Conservation (phyloP, 2,797 vertebrate species). For the Balearica regulorum region DNA sequence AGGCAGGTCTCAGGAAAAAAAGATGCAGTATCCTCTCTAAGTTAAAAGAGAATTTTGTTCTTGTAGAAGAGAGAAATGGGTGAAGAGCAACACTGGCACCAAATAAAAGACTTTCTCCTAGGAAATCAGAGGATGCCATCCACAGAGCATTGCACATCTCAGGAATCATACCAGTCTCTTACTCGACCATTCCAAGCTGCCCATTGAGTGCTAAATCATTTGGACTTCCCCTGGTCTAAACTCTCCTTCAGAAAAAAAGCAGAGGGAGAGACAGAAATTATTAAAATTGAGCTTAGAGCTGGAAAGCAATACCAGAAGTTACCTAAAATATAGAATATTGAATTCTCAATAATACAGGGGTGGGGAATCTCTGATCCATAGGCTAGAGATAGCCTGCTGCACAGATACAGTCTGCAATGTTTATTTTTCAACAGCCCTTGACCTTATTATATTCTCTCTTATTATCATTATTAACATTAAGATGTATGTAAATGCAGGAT, state of each 20-base stretch:
- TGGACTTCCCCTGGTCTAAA: slow-evolving; percentile 7
- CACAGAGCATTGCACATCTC: not conserved
- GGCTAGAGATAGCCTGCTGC: slow-evolving; percentile 11
- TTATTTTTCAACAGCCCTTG: not conserved
- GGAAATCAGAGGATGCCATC: slow-evolving; percentile 22
- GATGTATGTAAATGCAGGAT: slow-evolving; percentile 62
- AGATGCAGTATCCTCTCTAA: slow-evolving; percentile 70
- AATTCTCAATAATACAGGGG: slow-evolving; percentile 15
- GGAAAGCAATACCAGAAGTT: slow-evolving; percentile 26
- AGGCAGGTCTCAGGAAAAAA: slow-evolving; percentile 67
- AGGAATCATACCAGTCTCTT: not conserved
- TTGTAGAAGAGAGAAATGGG: not conserved
- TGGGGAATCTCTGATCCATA: slow-evolving; percentile 47
- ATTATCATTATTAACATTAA: not conserved
- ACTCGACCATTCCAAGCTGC: slow-evolving; percentile 21
- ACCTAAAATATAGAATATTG: not conserved
- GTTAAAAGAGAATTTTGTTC: slow-evolving; percentile 35
- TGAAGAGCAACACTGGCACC: slow-evolving; percentile 6
- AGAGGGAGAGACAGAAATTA: slow-evolving; percentile 24
- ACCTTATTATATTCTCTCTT: not conserved
- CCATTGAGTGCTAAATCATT: slow-evolving; percentile 5
- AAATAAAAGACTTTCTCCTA: slow-evolving; percentile 17
- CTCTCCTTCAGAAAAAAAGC: slow-evolving; percentile 3
- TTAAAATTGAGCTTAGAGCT: slow-evolving; percentile 16
- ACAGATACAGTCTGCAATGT: not conserved